These are phyloP conservation scores for Atherinosoma microstoma DNA, from an alignment of 2,797 vertebrate genomes.

Conservation along the genomic window DNA sequence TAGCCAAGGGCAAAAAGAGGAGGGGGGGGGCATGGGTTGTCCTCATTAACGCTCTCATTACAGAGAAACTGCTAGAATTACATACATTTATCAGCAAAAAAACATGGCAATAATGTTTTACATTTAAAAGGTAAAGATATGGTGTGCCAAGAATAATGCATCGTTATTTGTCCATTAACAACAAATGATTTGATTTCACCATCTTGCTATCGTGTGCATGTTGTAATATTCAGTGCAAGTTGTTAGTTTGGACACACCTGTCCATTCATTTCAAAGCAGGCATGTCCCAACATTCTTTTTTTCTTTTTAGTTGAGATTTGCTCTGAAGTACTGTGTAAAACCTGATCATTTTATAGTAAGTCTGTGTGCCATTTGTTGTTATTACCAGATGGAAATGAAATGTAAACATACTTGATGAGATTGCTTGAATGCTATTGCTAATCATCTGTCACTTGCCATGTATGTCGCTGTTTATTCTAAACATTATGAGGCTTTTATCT, in stretches of 20 bases:
- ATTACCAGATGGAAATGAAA: too few relatives aligned
- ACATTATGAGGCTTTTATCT: background rate
- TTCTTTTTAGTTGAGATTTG: too few relatives aligned
- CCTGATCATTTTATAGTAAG: too few relatives aligned
- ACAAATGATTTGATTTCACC: background rate
- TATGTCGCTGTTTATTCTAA: background rate
- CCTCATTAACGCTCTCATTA: constrained; percentile 16
- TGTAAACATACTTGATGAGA: too few relatives aligned
- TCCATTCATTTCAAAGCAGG: too few relatives aligned
- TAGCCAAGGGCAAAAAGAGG: constrained; percentile 40
- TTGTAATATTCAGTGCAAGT: too few relatives aligned
- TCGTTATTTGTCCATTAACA: background rate
- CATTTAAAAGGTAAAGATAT: constrained; percentile 16
- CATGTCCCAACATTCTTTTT: too few relatives aligned
- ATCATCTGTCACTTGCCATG: too few relatives aligned
- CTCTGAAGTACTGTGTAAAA: too few relatives aligned
- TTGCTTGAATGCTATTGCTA: background rate
- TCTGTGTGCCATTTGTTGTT: too few relatives aligned
- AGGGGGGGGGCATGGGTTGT: constrained; percentile 29
- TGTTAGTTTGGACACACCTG: too few relatives aligned
- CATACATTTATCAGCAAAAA: background rate
- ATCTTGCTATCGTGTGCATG: too few relatives aligned
- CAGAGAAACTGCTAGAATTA: constrained; percentile 17
- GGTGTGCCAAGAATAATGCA: background rate
- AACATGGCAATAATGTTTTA: constrained; percentile 6